Conservation (phyloP, 1,140 invertebrate genomes). For the Pogonomyrmex barbatus region DNA sequence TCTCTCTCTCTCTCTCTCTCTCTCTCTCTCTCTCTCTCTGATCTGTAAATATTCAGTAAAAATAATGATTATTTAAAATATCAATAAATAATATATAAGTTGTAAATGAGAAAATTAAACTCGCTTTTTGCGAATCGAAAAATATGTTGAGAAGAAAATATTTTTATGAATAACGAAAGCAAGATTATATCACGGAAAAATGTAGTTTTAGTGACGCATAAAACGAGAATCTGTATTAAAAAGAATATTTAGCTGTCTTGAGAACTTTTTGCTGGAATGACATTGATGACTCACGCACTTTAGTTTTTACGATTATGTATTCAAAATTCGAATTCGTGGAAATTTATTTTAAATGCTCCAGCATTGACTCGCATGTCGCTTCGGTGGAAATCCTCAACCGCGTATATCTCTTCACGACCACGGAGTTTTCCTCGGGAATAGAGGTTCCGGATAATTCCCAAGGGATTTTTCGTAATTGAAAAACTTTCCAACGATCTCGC, state of each 20-base stretch:
- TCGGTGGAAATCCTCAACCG: not conserved
- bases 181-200: not conserved
- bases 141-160: not conserved
- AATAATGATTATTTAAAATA: no score
- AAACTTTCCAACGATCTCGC: slow-evolving; percentile 52
- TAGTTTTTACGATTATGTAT: not conserved
- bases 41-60: not conserved
- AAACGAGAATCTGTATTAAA: not conserved
- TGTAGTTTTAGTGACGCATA: not conserved
- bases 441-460: slow-evolving; percentile 27
- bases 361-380: slow-evolving; percentile 23
- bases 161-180: not conserved
- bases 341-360: slow-evolving; percentile 45
- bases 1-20: not conserved
- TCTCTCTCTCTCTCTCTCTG: not conserved
- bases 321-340: not conserved
- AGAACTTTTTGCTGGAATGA: not conserved
- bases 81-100: not conserved
- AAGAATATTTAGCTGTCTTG: not conserved
- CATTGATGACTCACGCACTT: not conserved
- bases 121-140: not conserved
- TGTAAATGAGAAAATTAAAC: not conserved
- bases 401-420: slow-evolving; percentile 26
- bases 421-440: slow-evolving; percentile 1
- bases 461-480: slow-evolving; percentile 66